Percentiles rank a stretch among this genome's conserved stretches.
These are phyloP conservation scores for Cydia fagiglandana DNA, from an alignment of 1,140 invertebrate genomes.

Conservation along the genomic window DNA sequence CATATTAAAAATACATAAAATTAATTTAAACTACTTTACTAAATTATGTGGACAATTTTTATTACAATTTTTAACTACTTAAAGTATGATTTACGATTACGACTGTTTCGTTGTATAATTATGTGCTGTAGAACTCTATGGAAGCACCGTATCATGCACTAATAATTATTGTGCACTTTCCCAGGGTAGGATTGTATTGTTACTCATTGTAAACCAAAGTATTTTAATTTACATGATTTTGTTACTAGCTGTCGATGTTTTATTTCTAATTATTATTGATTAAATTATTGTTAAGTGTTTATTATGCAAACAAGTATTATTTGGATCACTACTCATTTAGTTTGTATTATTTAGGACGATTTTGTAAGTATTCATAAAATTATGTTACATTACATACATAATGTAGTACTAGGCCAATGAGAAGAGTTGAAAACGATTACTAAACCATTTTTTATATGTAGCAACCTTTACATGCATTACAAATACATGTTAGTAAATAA, in stretches of 20 bases:
- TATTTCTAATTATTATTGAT: conserved; percentile 46
- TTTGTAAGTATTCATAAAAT: not conserved
- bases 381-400: conserved; percentile 1
- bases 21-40: conserved; percentile 32
- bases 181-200: conserved; percentile 38
- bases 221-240: conserved; percentile 50
- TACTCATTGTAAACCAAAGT: conserved; percentile 66
- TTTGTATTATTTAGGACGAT: conserved; percentile 33
- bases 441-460: not conserved
- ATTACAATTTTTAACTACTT: not conserved
- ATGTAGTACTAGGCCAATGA: conserved; percentile 10
- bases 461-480: not conserved
- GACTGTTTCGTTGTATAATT: not conserved
- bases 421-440: not conserved
- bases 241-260: conserved; percentile 42
- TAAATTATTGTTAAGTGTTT: conserved; percentile 46
- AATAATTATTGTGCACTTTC: conserved; percentile 4
- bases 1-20: conserved; percentile 25
- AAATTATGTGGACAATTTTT: not conserved
- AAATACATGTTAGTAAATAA: no score
- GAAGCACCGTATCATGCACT: not conserved
- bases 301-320: conserved; percentile 49
- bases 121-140: not conserved
- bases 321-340: conserved; percentile 47
- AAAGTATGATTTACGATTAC: not conserved